Conservation (phyloP, 2,888 invertebrate genomes). For the Chelonus formosanus region DNA sequence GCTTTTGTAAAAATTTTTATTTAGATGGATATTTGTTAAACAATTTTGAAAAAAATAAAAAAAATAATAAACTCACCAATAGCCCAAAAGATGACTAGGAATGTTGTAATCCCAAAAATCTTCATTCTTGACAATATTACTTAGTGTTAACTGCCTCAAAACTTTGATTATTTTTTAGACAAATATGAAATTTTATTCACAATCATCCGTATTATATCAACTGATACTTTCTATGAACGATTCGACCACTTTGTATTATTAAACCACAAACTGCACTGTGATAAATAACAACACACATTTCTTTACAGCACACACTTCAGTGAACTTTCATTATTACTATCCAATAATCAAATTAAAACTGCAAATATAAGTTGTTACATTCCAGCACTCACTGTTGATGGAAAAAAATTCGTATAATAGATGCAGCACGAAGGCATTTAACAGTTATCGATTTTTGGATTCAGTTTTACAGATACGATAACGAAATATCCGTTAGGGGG, state of each 20-base stretch:
- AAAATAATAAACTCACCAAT: slow-evolving; percentile 53
- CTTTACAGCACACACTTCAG: slow-evolving; percentile 42
- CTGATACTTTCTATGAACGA: no score
- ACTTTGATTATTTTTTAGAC: neutral
- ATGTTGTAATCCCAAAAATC: slow-evolving; percentile 44
- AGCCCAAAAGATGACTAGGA: slow-evolving; percentile 53
- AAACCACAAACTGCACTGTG: slow-evolving; percentile 41
- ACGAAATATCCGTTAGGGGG: slow-evolving; percentile 1
- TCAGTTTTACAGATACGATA: slow-evolving; percentile 3
- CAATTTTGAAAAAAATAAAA: slow-evolving; percentile 20
- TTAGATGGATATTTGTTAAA: no score
- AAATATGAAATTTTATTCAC: neutral
- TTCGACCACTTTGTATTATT: slow-evolving; percentile 41
- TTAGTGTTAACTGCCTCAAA: slow-evolving; percentile 10
- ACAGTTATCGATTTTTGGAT: neutral
- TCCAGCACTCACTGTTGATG: neutral
- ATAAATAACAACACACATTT: slow-evolving; percentile 39
- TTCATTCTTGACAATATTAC: slow-evolving; percentile 47
- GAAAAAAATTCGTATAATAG: neutral
- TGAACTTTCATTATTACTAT: slow-evolving; percentile 50
- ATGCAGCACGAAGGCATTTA: neutral
- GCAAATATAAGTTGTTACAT: slow-evolving; percentile 17
- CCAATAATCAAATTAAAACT: slow-evolving; percentile 48
- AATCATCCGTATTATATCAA: no score
- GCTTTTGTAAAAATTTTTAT: no score